A percentile compares a stretch with the other conserved stretches of the same genome.
These are phyloP conservation scores for Polymixis flavicincta DNA, from an alignment of 2,888 invertebrate species.

Conservation along the genomic window DNA sequence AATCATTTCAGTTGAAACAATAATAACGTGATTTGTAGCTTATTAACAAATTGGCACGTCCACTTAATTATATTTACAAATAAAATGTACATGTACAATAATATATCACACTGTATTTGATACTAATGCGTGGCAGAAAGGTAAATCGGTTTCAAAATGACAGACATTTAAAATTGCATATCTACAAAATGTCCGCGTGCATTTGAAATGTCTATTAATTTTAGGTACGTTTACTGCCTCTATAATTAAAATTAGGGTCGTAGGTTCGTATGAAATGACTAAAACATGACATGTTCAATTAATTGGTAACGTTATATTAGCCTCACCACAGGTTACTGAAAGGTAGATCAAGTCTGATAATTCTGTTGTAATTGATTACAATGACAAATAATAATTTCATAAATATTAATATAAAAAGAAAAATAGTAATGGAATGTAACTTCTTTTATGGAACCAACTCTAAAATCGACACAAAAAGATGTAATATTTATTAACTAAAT, in stretches of 20 bases:
- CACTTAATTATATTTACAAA: conserved; percentile 76
- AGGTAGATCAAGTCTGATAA: conserved; percentile 1
- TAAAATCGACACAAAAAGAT: background rate
- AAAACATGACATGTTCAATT: background rate
- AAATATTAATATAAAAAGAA: background rate
- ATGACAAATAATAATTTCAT: background rate
- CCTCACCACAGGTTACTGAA: background rate
- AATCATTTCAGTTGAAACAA: conserved; percentile 60
- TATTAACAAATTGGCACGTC: conserved; percentile 80
- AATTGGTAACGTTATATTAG: conserved; percentile 8
- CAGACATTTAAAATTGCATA: background rate
- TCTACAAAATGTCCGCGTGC: background rate
- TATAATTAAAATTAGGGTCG: background rate
- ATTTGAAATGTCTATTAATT: conserved; percentile 5
- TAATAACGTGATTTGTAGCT: conserved; percentile 63
- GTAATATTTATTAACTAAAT: background rate
- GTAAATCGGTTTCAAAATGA: background rate
- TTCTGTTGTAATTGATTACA: conserved; percentile 1
- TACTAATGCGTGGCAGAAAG: conserved; percentile 41
- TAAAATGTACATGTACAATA: conserved; percentile 60
- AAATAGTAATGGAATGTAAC: background rate
- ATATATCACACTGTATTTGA: conserved; percentile 65
- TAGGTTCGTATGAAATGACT: background rate
- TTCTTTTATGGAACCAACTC: background rate
- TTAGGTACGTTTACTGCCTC: background rate